These are phyloP conservation scores for Andrena hattorfiana DNA, from an alignment of 2,888 invertebrate genomes.

Conservation along the genomic window DNA sequence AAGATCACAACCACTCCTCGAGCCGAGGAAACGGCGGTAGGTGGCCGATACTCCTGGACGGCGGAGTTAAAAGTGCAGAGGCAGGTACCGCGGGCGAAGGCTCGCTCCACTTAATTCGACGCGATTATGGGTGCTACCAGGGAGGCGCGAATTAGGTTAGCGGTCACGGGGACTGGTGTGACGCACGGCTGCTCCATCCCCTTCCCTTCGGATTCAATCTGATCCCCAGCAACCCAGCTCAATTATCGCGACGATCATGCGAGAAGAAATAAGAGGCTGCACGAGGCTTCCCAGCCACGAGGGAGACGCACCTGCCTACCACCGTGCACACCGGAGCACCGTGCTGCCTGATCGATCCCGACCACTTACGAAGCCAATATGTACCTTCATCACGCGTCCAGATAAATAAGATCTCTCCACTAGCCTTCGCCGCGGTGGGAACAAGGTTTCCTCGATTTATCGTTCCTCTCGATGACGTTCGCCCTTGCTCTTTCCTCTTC, in stretches of 20 bases:
- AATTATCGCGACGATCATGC: slow-evolving; percentile 62
- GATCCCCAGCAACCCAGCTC: slow-evolving; percentile 54
- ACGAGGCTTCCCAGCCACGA: slow-evolving; percentile 31
- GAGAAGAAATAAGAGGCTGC: slow-evolving; percentile 45
- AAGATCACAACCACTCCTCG: slow-evolving; percentile 32
- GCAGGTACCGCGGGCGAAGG: slow-evolving; percentile 8
- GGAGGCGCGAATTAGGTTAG: slow-evolving; percentile 66
- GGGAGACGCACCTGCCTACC: slow-evolving; percentile 18
- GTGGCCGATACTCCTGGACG: slow-evolving; percentile 11
- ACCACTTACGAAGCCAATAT: slow-evolving; percentile 51
- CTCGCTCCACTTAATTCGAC: slow-evolving; percentile 61
- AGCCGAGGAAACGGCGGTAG: neutral
- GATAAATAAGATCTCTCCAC: slow-evolving; percentile 55
- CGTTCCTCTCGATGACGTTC: slow-evolving; percentile 2
- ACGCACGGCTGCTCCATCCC: slow-evolving; percentile 39
- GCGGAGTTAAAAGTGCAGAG: slow-evolving; percentile 43
- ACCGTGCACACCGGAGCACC: slow-evolving; percentile 1
- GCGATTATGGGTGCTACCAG: slow-evolving; percentile 57
- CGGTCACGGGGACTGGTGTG: slow-evolving; percentile 50
- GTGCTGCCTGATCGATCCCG: slow-evolving; percentile 44
- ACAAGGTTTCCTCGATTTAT: slow-evolving; percentile 60
- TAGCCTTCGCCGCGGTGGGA: slow-evolving; percentile 37
- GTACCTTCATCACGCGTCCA: slow-evolving; percentile 24
- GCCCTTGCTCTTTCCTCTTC: neutral
- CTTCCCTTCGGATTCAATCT: slow-evolving; percentile 61